These are phyloP conservation scores for Corythaixoides concolor DNA, from an alignment of 2,113 vertebrate species.

Conservation along the genomic window DNA sequence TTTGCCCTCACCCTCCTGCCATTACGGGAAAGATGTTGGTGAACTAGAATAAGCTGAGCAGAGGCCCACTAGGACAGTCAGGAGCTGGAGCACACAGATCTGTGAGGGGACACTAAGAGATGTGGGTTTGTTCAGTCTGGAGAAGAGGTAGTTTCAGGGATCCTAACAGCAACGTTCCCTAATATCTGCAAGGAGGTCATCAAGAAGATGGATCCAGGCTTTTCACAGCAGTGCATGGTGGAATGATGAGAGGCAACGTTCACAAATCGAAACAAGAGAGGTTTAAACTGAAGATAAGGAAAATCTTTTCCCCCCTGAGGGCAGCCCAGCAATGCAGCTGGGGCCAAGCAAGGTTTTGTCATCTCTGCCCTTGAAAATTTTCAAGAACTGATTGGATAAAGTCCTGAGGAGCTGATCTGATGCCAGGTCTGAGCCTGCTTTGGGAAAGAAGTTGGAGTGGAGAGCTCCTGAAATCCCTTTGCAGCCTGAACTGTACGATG, in stretches of 20 bases:
- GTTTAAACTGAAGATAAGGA: background rate
- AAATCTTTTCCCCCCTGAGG: background rate
- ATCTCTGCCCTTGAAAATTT: background rate
- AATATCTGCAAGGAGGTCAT: background rate
- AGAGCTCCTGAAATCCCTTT: background rate
- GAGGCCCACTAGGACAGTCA: background rate
- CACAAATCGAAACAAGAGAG: background rate
- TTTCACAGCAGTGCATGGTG: too few species aligned
- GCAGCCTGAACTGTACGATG: background rate
- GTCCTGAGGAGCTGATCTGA: background rate
- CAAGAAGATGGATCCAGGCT: background rate
- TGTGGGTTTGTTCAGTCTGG: background rate
- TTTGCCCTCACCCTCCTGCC: background rate
- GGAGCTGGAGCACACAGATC: rapidly evolving
- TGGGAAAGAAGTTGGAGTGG: background rate
- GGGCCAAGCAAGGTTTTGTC: background rate
- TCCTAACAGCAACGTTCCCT: background rate
- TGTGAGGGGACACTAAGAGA: background rate
- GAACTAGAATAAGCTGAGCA: background rate
- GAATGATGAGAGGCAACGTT: background rate
- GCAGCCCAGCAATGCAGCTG: background rate
- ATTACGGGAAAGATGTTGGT: background rate
- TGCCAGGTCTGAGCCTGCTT: background rate
- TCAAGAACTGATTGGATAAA: background rate
- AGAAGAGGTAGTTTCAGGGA: background rate